These are phyloP conservation scores for Epinephelus moara DNA, from an alignment of 2,113 vertebrate genomes.

Conservation along the genomic window DNA sequence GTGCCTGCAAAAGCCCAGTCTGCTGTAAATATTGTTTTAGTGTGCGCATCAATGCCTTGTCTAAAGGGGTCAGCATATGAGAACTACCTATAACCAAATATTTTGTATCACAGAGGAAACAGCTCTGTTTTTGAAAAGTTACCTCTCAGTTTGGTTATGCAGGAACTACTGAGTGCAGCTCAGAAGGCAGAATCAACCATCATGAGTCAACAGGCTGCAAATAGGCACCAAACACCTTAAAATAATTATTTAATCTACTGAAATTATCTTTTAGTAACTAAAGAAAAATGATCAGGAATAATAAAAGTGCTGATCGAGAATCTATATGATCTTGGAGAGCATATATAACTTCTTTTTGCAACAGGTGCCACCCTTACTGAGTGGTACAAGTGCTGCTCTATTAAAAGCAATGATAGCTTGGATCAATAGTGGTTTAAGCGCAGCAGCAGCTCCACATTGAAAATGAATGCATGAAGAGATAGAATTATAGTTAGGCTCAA, in stretches of 20 bases:
- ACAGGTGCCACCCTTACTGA: background rate
- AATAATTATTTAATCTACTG: background rate
- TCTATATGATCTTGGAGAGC: background rate
- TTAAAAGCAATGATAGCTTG: background rate
- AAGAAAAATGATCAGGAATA: background rate
- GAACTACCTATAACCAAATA: background rate
- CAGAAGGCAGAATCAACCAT: background rate
- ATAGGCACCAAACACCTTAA: background rate
- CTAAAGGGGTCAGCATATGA: background rate
- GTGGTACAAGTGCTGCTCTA: background rate
- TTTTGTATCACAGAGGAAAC: background rate
- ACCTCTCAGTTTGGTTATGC: background rate
- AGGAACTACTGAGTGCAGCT: background rate
- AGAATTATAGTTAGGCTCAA: background rate
- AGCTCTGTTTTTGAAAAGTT: background rate
- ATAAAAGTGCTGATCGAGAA: background rate
- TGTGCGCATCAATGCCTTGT: background rate
- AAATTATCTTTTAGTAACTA: background rate
- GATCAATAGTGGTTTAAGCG: background rate
- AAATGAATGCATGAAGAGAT: background rate
- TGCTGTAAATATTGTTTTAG: background rate
- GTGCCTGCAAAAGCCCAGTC: background rate
- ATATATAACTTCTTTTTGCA: background rate
- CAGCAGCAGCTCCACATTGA: background rate
- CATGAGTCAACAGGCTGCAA: background rate